phyloP scores from a whole-genome alignment of 2,113 vertebrate species.

The Cheirogaleus medius region DNA sequence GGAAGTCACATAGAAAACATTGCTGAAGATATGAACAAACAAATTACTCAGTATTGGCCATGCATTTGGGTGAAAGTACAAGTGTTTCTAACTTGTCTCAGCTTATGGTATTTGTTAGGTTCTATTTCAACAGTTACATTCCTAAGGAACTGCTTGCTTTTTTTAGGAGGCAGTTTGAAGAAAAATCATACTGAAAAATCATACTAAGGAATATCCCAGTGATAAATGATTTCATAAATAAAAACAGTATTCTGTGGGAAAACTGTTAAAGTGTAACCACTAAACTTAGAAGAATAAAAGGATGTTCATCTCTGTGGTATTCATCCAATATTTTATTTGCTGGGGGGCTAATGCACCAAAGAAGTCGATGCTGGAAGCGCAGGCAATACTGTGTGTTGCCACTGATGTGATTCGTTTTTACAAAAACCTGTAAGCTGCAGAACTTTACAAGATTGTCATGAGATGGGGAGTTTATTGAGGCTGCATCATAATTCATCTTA shows the following conservation, averaged over 20 bases:
- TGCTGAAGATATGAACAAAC: background rate
- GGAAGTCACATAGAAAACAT: background rate
- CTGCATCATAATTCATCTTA: background rate
- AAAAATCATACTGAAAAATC: background rate
- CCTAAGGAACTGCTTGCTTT: background rate
- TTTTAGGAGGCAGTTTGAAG: background rate
- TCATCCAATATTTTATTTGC: background rate
- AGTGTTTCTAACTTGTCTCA: background rate
- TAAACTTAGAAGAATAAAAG: conserved; percentile 12
- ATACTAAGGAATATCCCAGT: background rate
- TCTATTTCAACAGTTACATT: background rate
- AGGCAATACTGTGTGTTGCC: background rate
- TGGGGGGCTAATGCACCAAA: background rate
- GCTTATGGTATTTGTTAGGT: background rate
- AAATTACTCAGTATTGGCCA: background rate
- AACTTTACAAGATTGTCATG: background rate
- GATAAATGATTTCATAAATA: background rate
- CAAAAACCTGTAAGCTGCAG: background rate
- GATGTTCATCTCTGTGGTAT: background rate
- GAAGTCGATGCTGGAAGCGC: background rate
- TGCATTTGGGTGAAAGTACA: background rate
- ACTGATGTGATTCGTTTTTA: background rate
- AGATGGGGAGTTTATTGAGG: background rate
- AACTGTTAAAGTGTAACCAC: background rate
- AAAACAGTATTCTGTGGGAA: background rate